These are phyloP conservation scores for Antheraea yamamai DNA, from an alignment of 2,888 invertebrate species.

Conservation along the genomic window DNA sequence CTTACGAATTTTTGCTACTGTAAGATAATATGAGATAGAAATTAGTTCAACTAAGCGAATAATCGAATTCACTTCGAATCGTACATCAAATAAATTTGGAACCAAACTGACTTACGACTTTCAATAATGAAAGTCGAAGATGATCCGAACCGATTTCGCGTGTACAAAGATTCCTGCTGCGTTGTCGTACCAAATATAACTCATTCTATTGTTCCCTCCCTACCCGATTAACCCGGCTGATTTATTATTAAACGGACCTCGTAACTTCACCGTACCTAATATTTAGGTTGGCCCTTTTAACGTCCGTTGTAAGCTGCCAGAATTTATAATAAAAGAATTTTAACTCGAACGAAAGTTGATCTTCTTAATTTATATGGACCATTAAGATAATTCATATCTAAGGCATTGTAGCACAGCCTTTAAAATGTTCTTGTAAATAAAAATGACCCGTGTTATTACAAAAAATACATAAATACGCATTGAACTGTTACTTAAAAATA, in stretches of 20 bases:
- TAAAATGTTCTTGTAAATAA: not conserved
- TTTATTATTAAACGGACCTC: slow-evolving; percentile 64
- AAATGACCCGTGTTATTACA: no score
- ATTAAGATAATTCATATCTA: slow-evolving; percentile 28
- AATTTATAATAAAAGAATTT: slow-evolving; percentile 10
- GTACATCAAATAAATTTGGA: not conserved
- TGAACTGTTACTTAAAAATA: no score
- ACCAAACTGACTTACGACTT: slow-evolving; percentile 14
- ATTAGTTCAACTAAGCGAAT: not conserved
- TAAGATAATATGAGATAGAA: not conserved
- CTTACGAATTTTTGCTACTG: not conserved
- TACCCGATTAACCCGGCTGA: slow-evolving; percentile 50
- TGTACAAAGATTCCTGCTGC: slow-evolving; percentile 17
- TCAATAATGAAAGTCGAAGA: slow-evolving; percentile 20
- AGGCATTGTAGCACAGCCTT: not conserved
- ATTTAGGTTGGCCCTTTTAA: slow-evolving; percentile 48
- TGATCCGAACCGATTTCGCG: slow-evolving; percentile 13
- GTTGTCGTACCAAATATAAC: slow-evolving; percentile 33
- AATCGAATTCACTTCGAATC: slow-evolving; percentile 1
- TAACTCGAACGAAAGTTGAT: slow-evolving; percentile 18
- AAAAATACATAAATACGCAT: no score
- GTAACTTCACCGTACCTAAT: slow-evolving; percentile 57
- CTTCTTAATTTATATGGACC: slow-evolving; percentile 24
- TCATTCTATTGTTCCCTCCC: slow-evolving; percentile 41
- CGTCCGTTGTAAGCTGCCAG: slow-evolving; percentile 19